Evolutionary conservation across 2,797 vertebrate species (phyloP).

Genomic region (Cossypha caffra): DNA sequence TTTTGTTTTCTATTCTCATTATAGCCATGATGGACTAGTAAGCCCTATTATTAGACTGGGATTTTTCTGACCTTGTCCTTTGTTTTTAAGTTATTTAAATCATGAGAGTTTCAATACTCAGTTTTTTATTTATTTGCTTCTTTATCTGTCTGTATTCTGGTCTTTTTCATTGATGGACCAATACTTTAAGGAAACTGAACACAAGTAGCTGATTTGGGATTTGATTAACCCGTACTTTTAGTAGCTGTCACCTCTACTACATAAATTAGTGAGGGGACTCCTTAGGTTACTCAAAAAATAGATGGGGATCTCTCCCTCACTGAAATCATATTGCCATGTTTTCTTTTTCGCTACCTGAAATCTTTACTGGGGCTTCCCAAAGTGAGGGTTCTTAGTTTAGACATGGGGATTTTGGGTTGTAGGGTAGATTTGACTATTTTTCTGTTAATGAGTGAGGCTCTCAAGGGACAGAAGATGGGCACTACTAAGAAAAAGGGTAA

Average conservation of each 20-base stretch:
- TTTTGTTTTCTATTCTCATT: background rate
- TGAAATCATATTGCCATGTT: background rate
- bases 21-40: background rate
- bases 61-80: background rate
- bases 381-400: background rate
- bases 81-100: background rate
- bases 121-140: background rate
- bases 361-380: background rate
- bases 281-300: background rate
- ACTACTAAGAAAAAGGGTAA: background rate
- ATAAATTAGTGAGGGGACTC: background rate
- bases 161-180: background rate
- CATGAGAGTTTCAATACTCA: background rate
- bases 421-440: background rate
- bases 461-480: background rate
- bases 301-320: background rate
- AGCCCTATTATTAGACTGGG: background rate
- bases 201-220: background rate
- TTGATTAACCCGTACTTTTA: background rate
- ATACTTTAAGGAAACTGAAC: background rate
- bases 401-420: background rate
- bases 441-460: background rate
- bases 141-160: background rate
- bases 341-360: background rate
- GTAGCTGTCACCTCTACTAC: background rate